Evolutionary conservation across 2,797 vertebrate genomes (phyloP).

Genomic region (Clarias platycephalus): DNA sequence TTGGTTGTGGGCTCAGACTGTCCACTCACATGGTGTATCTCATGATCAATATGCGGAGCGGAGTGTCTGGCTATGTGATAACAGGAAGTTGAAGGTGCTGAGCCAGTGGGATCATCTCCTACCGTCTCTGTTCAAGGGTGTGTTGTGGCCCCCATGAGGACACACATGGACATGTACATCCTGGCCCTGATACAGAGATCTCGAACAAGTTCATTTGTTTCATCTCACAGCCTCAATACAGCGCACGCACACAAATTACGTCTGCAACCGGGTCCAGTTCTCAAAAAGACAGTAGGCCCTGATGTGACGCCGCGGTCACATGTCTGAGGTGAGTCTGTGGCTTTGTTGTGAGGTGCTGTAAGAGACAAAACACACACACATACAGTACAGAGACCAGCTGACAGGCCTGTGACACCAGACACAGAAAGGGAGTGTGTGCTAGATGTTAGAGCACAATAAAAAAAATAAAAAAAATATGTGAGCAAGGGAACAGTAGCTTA

Average conservation of each 20-base stretch:
- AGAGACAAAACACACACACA: constrained; percentile 40
- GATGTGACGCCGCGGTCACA: constrained; percentile 55
- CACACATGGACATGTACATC: constrained; percentile 10
- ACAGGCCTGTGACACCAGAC: constrained; percentile 61
- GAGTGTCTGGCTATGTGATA: constrained; percentile 64
- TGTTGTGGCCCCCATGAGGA: background rate
- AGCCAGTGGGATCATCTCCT: constrained; percentile 56
- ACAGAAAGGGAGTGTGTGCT: constrained; percentile 51
- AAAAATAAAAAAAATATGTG: constrained; percentile 55
- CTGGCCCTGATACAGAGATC: background rate
- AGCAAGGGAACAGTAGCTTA: constrained; percentile 59
- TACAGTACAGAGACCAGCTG: constrained; percentile 43
- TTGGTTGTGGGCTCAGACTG: constrained; percentile 32
- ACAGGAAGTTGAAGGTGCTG: constrained; percentile 68
- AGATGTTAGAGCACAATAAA: constrained; percentile 62
- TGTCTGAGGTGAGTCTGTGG: constrained; percentile 53
- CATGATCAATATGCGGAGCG: constrained; percentile 51
- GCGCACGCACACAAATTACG: background rate
- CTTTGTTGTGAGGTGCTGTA: constrained; percentile 50
- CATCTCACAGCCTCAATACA: background rate
- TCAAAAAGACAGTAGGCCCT: constrained; percentile 45
- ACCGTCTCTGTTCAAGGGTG: constrained; percentile 31
- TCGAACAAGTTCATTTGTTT: background rate
- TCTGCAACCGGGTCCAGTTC: constrained; percentile 19
- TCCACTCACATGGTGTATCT: constrained; percentile 55